These are phyloP conservation scores for Thripadectes ignobilis DNA, from an alignment of 2,797 vertebrate species.

Conservation along the genomic window DNA sequence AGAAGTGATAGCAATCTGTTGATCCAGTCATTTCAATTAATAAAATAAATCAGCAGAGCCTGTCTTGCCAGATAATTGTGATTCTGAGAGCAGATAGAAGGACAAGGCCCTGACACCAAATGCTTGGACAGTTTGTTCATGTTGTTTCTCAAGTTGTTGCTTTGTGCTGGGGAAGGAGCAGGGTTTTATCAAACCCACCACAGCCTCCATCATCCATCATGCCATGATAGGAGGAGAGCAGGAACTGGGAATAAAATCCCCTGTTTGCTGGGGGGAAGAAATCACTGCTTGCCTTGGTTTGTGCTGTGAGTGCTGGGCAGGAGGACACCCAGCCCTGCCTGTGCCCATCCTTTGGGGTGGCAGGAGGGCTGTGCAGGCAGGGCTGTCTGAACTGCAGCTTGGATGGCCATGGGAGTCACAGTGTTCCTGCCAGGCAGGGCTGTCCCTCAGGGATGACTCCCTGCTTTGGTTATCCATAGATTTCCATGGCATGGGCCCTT, in stretches of 20 bases:
- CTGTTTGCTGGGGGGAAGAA: rapidly evolving
- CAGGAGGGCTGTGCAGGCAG: neutral
- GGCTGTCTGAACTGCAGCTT: too few species aligned
- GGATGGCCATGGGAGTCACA: neutral
- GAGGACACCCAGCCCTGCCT: neutral
- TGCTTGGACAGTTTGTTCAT: neutral
- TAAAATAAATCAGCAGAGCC: neutral
- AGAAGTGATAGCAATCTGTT: neutral
- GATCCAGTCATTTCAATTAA: neutral
- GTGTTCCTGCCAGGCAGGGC: neutral
- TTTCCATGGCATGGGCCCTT: neutral
- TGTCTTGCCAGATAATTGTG: neutral
- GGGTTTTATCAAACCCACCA: neutral
- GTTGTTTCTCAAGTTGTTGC: neutral
- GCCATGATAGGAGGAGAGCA: neutral
- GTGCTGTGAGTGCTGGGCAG: neutral
- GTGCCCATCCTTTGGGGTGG: neutral
- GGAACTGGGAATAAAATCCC: neutral
- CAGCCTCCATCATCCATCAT: neutral
- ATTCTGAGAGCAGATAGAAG: neutral
- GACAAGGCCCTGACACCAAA: neutral
- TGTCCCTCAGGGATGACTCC: neutral
- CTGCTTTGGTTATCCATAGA: neutral
- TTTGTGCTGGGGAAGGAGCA: neutral
- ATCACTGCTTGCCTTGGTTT: neutral